Evolutionary conservation across 2,888 invertebrate genomes (phyloP), one percentile per base, ranked within the genome.

Genomic region (Netelia fuscicornis): DNA sequence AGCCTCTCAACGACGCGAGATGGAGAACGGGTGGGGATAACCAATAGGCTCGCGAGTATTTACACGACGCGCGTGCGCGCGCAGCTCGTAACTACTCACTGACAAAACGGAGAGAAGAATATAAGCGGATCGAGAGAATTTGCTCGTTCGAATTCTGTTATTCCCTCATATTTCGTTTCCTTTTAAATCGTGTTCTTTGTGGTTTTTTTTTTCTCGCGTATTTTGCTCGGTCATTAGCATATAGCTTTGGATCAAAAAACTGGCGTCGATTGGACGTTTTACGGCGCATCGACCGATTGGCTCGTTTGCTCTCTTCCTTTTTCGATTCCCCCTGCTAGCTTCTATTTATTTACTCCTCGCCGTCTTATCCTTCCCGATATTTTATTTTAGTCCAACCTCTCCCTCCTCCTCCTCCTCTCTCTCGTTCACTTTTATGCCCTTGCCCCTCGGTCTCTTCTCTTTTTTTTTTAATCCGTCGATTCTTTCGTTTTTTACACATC

Each of bases 401-500:
- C 44, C 30, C 30, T 30, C 5, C 30, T 30, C 30, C 30, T 30
- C 17, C 17, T 17, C 5, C 5, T 54, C 30, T 37, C 62, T 62
- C 67, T 79, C 81, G 65, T 74, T 42, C 58, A 74, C 78, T 81
- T 83, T 86, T 84, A 81, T 80, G 85, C 82, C 82, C 83, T 86
- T 87, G 86, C 52, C 71, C 62, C 60, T 58, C 48, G 37, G 56
- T 70, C 60, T 37, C 37, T 77, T 17, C 17, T 72, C 72, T 6
- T 42, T 72, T 70, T 72, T 70, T 74, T 67, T 68, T 77, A 74
- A 78, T 78, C 78, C 72, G 54, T 30, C 74, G 48, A 65, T 68
- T 81, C 77, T 58, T 60, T 81, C 76, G 65, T 79, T 72, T 37
- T 42, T 71, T 25, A 71, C 8, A 30, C 30, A 30, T 2, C 30